A percentile compares a stretch with the other conserved stretches of the same genome.
phyloP scores from a whole-genome alignment of 2,113 vertebrate species.

The Benitochromis conjunctus region DNA sequence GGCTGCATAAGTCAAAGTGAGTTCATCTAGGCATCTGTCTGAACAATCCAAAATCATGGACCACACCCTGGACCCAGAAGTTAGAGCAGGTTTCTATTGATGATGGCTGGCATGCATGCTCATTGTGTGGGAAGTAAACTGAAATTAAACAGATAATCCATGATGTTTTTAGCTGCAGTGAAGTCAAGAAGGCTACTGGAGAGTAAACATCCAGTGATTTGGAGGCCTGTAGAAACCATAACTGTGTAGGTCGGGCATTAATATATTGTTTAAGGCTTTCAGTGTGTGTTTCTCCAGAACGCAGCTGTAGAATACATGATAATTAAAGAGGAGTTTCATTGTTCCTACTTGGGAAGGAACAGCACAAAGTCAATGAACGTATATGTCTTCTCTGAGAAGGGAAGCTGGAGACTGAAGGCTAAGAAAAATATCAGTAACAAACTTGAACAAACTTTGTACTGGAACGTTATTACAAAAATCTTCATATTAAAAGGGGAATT shows the following conservation, averaged over 20 bases:
- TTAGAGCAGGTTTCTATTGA: not conserved
- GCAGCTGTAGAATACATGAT: not conserved
- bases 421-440: not conserved
- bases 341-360: not conserved
- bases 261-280: not conserved
- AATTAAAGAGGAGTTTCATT: not conserved
- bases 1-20: not conserved
- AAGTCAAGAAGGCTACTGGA: not conserved
- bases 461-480: not conserved
- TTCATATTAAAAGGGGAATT: not conserved
- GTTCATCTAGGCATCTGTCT: not conserved
- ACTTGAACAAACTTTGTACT: fast-evolving
- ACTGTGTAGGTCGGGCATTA: not conserved
- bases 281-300: not conserved
- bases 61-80: not conserved
- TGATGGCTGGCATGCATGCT: not conserved
- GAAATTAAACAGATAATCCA: not conserved
- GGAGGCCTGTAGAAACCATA: not conserved
- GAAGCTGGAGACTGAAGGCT: not conserved
- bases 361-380: not conserved
- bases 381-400: not conserved
- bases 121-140: not conserved
- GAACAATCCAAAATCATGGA: not conserved
- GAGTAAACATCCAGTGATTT: not conserved
- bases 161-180: not conserved